phyloP scores from a whole-genome alignment of 2,888 invertebrate genomes.

The Cyclophora albipunctata region DNA sequence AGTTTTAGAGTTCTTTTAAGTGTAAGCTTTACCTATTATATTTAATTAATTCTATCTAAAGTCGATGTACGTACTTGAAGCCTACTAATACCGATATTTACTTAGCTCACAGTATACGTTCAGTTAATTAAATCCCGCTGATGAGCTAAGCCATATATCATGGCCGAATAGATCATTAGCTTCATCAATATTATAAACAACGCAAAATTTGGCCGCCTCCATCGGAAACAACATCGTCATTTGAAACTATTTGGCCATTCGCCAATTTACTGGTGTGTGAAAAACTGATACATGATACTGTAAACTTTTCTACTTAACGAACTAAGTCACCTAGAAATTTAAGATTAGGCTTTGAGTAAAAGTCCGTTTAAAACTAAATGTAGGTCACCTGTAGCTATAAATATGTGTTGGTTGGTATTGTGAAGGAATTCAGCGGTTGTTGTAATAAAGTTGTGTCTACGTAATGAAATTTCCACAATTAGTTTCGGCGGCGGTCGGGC shows the following conservation, averaged over 20 bases:
- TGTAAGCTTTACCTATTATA: no score
- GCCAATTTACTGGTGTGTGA: conserved; percentile 47
- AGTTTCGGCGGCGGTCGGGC: conserved; percentile 52
- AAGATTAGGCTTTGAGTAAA: no score
- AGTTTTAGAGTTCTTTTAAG: no score
- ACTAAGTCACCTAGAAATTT: no score
- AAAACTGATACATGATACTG: conserved; percentile 55
- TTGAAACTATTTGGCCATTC: conserved; percentile 49
- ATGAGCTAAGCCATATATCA: not conserved
- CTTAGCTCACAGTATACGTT: no score
- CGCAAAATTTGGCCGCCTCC: conserved; percentile 45
- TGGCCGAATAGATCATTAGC: conserved; percentile 4
- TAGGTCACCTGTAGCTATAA: conserved; percentile 12
- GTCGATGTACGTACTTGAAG: no score
- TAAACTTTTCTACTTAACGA: conserved; percentile 10
- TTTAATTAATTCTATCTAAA: no score
- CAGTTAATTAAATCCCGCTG: conserved; percentile 1
- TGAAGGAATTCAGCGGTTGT: conserved; percentile 25
- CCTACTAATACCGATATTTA: no score
- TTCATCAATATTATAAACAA: conserved; percentile 23
- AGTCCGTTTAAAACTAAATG: conserved; percentile 5
- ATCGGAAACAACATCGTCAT: conserved; percentile 41
- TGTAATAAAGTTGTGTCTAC: conserved; percentile 35
- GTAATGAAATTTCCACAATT: conserved; percentile 51
- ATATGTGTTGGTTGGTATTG: conserved; percentile 2